These are phyloP conservation scores for Apodemia zela DNA, from an alignment of 2,888 invertebrate species.

Conservation along the genomic window DNA sequence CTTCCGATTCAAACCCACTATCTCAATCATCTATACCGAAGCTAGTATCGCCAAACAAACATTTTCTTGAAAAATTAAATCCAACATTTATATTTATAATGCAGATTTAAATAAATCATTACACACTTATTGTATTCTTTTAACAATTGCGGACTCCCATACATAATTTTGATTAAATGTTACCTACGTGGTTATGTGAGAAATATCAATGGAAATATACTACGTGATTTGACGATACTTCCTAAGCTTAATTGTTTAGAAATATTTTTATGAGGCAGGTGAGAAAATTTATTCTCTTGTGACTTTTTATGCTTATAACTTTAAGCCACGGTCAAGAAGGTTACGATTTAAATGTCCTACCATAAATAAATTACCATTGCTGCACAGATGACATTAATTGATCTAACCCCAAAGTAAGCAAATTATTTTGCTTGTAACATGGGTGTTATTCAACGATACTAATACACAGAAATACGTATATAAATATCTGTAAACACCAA, in stretches of 20 bases:
- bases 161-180: slow-evolving; percentile 9
- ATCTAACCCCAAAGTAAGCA: no score
- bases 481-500: no score
- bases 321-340: no score
- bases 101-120: slow-evolving; percentile 4
- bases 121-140: slow-evolving; percentile 5
- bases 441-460: no score
- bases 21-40: no score
- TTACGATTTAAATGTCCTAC: no score
- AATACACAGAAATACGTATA: no score
- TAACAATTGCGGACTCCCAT: slow-evolving; percentile 6
- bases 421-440: no score
- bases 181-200: slow-evolving; percentile 1
- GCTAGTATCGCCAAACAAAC: no score
- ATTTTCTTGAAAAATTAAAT: not conserved
- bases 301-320: not conserved
- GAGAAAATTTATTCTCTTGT: not conserved
- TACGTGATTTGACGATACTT: slow-evolving; percentile 8
- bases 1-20: no score
- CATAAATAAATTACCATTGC: no score
- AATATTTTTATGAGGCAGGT: not conserved
- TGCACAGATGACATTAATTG: no score
- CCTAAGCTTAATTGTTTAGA: slow-evolving; percentile 4
- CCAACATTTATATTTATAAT: not conserved
- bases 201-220: slow-evolving; percentile 5